phyloP scores from a whole-genome alignment of 2,888 invertebrate genomes.

The Catonia carolina region DNA sequence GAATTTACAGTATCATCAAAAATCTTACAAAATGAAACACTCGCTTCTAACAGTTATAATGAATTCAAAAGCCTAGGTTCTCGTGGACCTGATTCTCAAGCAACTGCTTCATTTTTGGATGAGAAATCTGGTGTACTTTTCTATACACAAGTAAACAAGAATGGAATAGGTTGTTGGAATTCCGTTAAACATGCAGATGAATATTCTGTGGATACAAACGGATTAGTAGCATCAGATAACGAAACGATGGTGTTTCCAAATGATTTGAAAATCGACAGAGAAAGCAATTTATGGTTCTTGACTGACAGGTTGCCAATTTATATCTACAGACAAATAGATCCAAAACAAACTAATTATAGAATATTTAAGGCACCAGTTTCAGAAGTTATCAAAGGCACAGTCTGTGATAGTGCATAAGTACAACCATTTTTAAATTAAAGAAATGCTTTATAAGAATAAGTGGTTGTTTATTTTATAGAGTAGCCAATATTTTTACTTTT shows the following conservation, averaged over 20 bases:
- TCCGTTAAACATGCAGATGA: conserved; percentile 50
- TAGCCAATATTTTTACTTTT: too few species aligned
- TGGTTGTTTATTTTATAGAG: too few species aligned
- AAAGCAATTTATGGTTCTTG: conserved; percentile 65
- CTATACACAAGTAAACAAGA: conserved; percentile 69
- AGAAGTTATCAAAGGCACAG: conserved; percentile 57
- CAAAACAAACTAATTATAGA: conserved; percentile 63
- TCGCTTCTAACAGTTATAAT: conserved; percentile 61
- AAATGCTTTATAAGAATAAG: too few species aligned
- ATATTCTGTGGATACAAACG: conserved; percentile 56
- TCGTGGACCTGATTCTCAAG: conserved; percentile 63
- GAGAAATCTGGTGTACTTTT: conserved; percentile 61
- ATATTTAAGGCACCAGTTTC: conserved; percentile 59
- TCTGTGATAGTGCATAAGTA: conserved; percentile 48
- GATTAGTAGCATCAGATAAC: conserved; percentile 54
- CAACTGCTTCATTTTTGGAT: conserved; percentile 67
- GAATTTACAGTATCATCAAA: conserved; percentile 72
- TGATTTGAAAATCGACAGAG: conserved; percentile 69
- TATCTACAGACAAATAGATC: conserved; percentile 57
- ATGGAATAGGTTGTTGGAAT: conserved; percentile 76
- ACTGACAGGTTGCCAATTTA: conserved; percentile 69
- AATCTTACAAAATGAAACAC: conserved; percentile 62
- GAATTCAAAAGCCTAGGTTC: conserved; percentile 68
- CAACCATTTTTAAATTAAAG: too few species aligned
- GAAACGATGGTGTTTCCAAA: conserved; percentile 70